Evolutionary conservation across 2,888 invertebrate genomes (phyloP).

Genomic region (Apotomis turbidana): DNA sequence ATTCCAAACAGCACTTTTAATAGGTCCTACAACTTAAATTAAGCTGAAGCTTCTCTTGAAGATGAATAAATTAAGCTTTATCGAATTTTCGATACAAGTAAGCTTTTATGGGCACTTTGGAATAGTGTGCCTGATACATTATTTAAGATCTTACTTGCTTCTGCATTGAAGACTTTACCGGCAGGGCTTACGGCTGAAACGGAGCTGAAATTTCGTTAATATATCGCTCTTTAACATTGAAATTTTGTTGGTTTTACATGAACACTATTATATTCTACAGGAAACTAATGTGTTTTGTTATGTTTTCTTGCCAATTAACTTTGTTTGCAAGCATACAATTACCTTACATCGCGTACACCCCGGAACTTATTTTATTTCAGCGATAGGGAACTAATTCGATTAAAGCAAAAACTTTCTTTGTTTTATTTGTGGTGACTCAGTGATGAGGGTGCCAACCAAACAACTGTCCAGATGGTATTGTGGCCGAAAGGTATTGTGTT

Average conservation of each 20-base stretch:
- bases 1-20: constrained; percentile 14
- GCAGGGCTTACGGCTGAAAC: neutral
- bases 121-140: constrained; percentile 21
- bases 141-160: neutral
- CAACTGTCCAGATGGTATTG: too few species aligned
- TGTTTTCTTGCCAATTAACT: neutral
- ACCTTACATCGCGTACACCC: too few species aligned
- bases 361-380: too few species aligned
- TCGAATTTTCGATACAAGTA: constrained; percentile 11
- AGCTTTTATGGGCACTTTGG: constrained; percentile 20
- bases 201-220: neutral
- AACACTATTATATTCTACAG: constrained; percentile 2
- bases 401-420: too few species aligned
- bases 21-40: constrained; percentile 17
- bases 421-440: too few species aligned
- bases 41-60: constrained; percentile 13
- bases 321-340: too few species aligned
- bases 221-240: neutral
- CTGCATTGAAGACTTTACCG: constrained; percentile 1
- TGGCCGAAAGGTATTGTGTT: too few species aligned
- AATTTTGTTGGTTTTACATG: neutral
- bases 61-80: constrained; percentile 28
- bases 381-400: too few species aligned
- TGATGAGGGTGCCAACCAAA: too few species aligned
- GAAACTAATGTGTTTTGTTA: neutral